Evolutionary conservation across 2,113 vertebrate genomes (phyloP).

Genomic region (Apistogramma diplotaenia): DNA sequence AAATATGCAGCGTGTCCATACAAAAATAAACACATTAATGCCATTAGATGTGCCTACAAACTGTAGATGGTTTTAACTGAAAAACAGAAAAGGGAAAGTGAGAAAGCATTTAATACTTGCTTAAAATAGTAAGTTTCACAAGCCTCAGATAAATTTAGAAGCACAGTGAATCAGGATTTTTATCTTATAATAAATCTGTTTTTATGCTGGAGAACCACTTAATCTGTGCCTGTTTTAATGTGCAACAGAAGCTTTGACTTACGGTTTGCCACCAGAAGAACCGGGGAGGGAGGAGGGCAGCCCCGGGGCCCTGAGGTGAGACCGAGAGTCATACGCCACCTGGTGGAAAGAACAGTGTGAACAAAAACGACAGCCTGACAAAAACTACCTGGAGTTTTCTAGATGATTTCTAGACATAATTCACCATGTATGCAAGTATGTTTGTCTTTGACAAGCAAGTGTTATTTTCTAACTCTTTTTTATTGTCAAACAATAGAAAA

Average conservation of each 20-base stretch:
- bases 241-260: conserved; percentile 61
- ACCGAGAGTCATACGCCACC: conserved; percentile 85
- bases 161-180: background rate
- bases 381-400: background rate
- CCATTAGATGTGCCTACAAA: background rate
- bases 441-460: no score
- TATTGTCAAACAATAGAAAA: no score
- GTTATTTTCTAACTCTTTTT: no score
- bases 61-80: background rate
- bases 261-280: conserved; percentile 86
- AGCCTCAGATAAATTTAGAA: background rate
- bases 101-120: no score
- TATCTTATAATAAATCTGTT: background rate
- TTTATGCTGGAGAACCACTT: background rate
- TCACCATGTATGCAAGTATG: no score
- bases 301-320: conserved; percentile 83
- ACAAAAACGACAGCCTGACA: background rate
- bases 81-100: background rate
- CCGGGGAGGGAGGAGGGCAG: conserved; percentile 81
- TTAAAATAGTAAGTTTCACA: background rate
- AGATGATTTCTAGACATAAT: background rate
- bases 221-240: background rate
- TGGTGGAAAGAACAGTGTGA: conserved; percentile 11
- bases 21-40: background rate
- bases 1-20: background rate